Percentiles rank a stretch among this genome's conserved stretches.
Conservation (phyloP, 2,113 vertebrate genomes). For the Panurus biarmicus region DNA sequence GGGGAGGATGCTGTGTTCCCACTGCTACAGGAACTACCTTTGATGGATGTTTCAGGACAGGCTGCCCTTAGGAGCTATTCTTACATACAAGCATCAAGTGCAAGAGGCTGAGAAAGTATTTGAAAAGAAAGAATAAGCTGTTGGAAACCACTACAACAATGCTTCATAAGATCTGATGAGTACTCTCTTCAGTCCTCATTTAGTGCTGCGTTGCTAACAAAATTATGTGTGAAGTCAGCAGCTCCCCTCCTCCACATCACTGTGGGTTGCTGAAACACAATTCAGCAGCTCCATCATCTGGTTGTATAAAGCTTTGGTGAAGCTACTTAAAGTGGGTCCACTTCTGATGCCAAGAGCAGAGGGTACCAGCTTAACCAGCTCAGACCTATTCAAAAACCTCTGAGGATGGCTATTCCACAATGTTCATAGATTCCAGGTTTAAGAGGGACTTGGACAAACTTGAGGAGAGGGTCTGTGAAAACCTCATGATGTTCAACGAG, state of each 20-base stretch:
- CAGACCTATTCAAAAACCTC: neutral
- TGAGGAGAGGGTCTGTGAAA: neutral
- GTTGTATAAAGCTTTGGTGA: neutral
- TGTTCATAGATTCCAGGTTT: neutral
- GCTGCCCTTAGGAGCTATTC: neutral
- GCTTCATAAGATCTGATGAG: neutral
- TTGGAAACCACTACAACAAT: neutral
- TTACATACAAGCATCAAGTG: neutral
- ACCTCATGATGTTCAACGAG: neutral
- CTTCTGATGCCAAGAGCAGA: neutral
- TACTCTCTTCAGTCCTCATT: neutral
- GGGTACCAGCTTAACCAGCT: neutral
- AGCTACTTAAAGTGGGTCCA: neutral
- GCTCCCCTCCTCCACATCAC: neutral
- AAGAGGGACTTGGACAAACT: neutral
- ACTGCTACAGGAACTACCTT: neutral
- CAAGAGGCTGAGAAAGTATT: neutral
- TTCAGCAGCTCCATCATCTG: conserved; percentile 30
- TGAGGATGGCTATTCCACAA: neutral
- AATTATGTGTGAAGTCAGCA: neutral
- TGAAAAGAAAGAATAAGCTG: neutral
- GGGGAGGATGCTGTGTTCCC: neutral
- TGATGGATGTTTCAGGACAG: neutral
- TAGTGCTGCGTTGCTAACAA: neutral
- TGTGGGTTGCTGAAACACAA: neutral